Evolutionary conservation across 2,113 vertebrate species (phyloP).

Genomic region (Chaetodon auriga): DNA sequence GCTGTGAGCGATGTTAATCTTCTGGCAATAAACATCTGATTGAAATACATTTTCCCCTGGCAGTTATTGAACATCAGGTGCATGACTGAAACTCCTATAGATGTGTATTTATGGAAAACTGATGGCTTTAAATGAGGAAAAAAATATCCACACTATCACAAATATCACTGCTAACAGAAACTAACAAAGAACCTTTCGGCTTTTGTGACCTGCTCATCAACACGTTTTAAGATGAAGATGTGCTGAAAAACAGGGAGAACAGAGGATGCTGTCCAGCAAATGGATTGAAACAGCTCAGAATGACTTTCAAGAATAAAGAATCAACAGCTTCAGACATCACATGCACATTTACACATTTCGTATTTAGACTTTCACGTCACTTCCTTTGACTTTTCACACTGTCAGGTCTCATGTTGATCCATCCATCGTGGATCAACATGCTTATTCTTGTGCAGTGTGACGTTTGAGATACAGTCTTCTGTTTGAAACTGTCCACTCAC

Average conservation of each 20-base stretch:
- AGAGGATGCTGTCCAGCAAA: neutral
- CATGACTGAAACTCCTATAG: neutral
- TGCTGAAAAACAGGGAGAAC: neutral
- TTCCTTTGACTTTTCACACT: neutral
- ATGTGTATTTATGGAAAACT: neutral
- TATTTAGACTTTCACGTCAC: neutral
- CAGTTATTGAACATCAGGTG: neutral
- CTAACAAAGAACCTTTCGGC: neutral
- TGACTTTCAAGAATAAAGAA: neutral
- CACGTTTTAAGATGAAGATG: neutral
- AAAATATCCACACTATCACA: no score
- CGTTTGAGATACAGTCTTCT: slow-evolving; percentile 1
- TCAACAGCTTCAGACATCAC: neutral
- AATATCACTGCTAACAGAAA: neutral
- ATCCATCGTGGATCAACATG: neutral
- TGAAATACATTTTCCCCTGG: neutral
- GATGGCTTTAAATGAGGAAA: neutral
- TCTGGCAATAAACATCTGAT: slow-evolving; percentile 33
- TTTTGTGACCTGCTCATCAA: no score
- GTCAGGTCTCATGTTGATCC: neutral
- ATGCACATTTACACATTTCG: no score
- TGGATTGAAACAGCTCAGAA: neutral
- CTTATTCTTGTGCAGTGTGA: slow-evolving; percentile 6
- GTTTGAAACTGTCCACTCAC: no score
- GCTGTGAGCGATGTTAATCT: neutral